Evolutionary conservation across 2,797 vertebrate genomes (phyloP).

Genomic region (Hydrocynus forskahlii): DNA sequence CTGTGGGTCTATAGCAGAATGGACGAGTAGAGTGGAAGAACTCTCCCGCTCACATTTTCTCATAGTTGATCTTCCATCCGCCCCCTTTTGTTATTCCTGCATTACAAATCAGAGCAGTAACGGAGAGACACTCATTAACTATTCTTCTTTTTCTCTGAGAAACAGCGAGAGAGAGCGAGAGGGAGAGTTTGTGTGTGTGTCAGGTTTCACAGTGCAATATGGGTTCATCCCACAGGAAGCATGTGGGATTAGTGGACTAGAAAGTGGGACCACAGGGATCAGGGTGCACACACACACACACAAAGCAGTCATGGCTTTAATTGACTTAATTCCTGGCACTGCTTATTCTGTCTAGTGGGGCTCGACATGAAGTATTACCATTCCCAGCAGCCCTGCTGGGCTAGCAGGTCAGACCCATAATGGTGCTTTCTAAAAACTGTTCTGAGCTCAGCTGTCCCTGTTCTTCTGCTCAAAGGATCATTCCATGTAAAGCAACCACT

Average conservation of each 20-base stretch:
- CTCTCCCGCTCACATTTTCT: not conserved
- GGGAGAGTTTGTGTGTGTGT: not conserved
- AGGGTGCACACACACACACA: slow-evolving; percentile 20
- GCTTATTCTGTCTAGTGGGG: slow-evolving; percentile 26
- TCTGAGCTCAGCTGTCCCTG: slow-evolving; percentile 18
- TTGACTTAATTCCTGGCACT: slow-evolving; percentile 44
- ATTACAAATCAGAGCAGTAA: not conserved
- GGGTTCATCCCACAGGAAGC: slow-evolving; percentile 40
- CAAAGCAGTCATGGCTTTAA: slow-evolving; percentile 41
- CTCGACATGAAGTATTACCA: slow-evolving; percentile 10
- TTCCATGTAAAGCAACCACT: not conserved
- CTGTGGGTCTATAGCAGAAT: not conserved
- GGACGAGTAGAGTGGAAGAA: not conserved
- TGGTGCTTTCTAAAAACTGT: slow-evolving; percentile 20
- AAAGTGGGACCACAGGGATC: slow-evolving; percentile 26
- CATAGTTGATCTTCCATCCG: not conserved
- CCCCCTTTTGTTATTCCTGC: not conserved
- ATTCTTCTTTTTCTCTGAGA: not conserved
- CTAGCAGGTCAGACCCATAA: slow-evolving; percentile 18
- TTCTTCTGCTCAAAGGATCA: slow-evolving; percentile 1
- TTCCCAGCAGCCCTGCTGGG: slow-evolving; percentile 33
- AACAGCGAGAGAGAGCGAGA: no score
- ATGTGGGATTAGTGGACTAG: slow-evolving; percentile 40
- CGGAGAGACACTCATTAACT: not conserved
- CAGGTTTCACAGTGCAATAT: slow-evolving; percentile 29